phyloP scores from a whole-genome alignment of 2,113 vertebrate species.

The Stegastes partitus region DNA sequence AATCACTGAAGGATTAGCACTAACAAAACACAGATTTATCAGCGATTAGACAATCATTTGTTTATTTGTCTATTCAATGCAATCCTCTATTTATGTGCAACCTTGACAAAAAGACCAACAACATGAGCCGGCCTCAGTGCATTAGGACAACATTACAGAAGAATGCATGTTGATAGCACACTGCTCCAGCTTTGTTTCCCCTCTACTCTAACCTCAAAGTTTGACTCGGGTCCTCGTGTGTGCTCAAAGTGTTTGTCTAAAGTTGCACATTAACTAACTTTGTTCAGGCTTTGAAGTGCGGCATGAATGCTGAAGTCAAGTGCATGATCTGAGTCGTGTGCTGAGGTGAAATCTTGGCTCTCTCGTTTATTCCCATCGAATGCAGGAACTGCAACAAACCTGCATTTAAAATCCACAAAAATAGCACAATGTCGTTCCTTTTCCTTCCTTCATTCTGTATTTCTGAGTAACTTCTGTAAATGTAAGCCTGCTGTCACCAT shows the following conservation, averaged over 20 bases:
- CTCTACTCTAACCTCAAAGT: conserved; percentile 30
- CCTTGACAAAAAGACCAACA: conserved; percentile 16
- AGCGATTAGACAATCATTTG: conserved; percentile 21
- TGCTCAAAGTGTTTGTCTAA: conserved; percentile 73
- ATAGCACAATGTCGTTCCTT: background rate
- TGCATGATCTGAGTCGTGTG: conserved; percentile 28
- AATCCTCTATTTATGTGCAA: conserved; percentile 14
- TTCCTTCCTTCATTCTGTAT: conserved; percentile 8
- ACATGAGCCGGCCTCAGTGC: background rate
- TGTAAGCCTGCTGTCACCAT: background rate
- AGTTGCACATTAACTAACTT: conserved; percentile 84
- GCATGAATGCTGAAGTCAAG: conserved; percentile 31
- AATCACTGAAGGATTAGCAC: conserved; percentile 22
- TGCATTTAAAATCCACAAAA: conserved; percentile 30
- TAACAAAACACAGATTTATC: conserved; percentile 28
- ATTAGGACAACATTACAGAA: conserved; percentile 8
- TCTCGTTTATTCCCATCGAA: conserved; percentile 27
- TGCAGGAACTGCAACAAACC: conserved; percentile 32
- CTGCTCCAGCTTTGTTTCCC: background rate
- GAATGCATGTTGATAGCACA: conserved; percentile 18
- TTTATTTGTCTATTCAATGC: conserved; percentile 11
- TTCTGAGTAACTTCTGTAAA: background rate
- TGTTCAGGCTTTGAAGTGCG: conserved; percentile 66
- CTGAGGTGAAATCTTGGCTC: conserved; percentile 46
- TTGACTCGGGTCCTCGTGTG: conserved; percentile 65